phyloP scores from a whole-genome alignment of 2,113 vertebrate species.

The Isichthys henryi region DNA sequence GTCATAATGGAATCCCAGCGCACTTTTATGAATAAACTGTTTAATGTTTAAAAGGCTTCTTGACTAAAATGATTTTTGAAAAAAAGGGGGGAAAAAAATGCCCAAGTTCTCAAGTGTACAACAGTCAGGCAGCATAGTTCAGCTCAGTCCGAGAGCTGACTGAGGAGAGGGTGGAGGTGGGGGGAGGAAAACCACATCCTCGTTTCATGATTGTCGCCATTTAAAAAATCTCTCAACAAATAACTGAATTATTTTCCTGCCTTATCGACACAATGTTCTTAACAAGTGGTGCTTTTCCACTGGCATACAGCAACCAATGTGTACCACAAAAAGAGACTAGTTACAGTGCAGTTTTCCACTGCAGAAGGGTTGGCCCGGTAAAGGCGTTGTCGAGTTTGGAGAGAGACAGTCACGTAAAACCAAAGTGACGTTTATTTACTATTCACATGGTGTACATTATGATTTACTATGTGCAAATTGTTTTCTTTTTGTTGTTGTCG shows the following conservation, averaged over 20 bases:
- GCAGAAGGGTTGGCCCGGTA: background rate
- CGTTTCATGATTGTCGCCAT: background rate
- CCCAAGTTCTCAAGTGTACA: background rate
- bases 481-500: background rate
- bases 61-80: background rate
- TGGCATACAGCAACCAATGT: background rate
- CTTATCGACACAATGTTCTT: background rate
- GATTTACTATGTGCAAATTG: background rate
- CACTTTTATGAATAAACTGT: slow-evolving; percentile 58
- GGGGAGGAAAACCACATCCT: background rate
- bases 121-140: background rate
- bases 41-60: slow-evolving; percentile 44
- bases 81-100: background rate
- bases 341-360: background rate
- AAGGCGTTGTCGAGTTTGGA: background rate
- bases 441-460: background rate
- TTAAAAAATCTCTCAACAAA: background rate
- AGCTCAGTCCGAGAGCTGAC: background rate
- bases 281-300: background rate
- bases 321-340: background rate
- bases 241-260: background rate
- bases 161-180: background rate
- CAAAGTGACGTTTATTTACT: background rate
- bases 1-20: slow-evolving; percentile 30
- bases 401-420: background rate